Evolutionary conservation across 2,113 vertebrate species (phyloP), one percentile per base, ranked within the genome.

Genomic region (Alethe castanea): DNA sequence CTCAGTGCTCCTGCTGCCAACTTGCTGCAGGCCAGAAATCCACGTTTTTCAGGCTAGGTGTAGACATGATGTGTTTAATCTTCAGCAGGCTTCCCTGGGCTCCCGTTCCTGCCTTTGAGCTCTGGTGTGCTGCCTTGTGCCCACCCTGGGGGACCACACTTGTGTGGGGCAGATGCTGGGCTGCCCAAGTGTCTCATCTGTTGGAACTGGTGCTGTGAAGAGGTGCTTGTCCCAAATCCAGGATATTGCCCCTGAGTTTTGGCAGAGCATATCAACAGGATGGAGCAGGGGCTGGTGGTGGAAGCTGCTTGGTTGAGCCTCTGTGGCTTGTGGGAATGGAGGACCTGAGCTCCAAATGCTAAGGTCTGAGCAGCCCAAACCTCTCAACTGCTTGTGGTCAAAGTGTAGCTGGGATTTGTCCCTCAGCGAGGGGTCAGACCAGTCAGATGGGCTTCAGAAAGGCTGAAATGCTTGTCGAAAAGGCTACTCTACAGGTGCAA

Each of bases 81-180:
- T 61, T 70, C n/a, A 53, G 7, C 7, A 2, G 28, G 14, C 44
- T 84, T 60, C 50, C 35, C 44, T 19, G 26, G 42, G 24, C n/a
- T 92, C 11, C 42, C 1, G 0, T 28, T 59, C 14, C 19, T 53
- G 18, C 10, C 44, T 69, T 40, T 28, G 61, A 59, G 52, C 42
- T 44, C 36, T 35, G 18, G 19, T 20, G 54, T 0, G 9, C 36
- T 67, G 18, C 40, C 40, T 26, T 44, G 9, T 2, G 1, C 47
- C 52, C 0, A 0, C 35, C 42, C 44, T 3, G 22, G 28, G 70
- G 22, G n/a, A 16, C n/a, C 4, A 4, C 0, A 2, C 0, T 2
- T 69, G 66, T 2, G 2, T 17, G 31, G 59, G n/a, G 5, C 13
- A 23, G 35, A 7, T 47, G n/a, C 24, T 42, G 53, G n/a, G 36